Evolutionary conservation across 1,140 invertebrate species (phyloP).

Genomic region (Homalodisca vitripennis): DNA sequence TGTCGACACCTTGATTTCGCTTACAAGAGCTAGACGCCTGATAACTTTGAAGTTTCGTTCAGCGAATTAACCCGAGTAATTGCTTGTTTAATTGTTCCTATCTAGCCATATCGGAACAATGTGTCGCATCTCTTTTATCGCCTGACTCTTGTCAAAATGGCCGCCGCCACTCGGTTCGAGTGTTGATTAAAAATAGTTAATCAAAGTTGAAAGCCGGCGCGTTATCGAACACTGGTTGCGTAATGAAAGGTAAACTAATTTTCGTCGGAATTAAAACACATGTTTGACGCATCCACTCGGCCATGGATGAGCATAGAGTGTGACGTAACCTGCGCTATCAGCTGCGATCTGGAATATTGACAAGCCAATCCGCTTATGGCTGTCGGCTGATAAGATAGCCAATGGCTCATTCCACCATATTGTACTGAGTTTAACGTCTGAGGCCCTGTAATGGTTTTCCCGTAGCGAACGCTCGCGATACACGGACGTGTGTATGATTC

Average conservation of each 20-base stretch:
- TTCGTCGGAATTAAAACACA: neutral
- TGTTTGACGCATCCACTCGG: slow-evolving; percentile 13
- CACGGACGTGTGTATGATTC: too few species aligned
- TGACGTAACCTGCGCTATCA: slow-evolving; percentile 3
- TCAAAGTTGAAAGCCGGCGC: neutral
- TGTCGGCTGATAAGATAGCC: neutral
- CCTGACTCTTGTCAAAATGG: slow-evolving; percentile 15
- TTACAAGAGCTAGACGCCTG: too few species aligned
- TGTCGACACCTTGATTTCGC: too few species aligned
- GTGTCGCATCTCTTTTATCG: slow-evolving; percentile 5
- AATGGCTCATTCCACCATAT: too few species aligned
- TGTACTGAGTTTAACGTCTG: too few species aligned
- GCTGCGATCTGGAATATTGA: neutral
- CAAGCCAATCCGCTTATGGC: slow-evolving; percentile 13
- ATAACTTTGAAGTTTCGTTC: too few species aligned
- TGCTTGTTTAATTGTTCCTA: slow-evolving; percentile 12
- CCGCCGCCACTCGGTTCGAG: neutral
- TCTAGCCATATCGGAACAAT: slow-evolving; percentile 6
- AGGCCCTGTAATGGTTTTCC: too few species aligned
- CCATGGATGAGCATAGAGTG: too few species aligned
- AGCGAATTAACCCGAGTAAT: too few species aligned
- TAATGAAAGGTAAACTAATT: neutral
- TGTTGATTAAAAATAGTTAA: neutral
- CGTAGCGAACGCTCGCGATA: too few species aligned
- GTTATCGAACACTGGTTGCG: slow-evolving; percentile 1